Evolutionary conservation across 2,888 invertebrate genomes (phyloP), one percentile per base, ranked within the genome.

Genomic region (Theretra japonica): DNA sequence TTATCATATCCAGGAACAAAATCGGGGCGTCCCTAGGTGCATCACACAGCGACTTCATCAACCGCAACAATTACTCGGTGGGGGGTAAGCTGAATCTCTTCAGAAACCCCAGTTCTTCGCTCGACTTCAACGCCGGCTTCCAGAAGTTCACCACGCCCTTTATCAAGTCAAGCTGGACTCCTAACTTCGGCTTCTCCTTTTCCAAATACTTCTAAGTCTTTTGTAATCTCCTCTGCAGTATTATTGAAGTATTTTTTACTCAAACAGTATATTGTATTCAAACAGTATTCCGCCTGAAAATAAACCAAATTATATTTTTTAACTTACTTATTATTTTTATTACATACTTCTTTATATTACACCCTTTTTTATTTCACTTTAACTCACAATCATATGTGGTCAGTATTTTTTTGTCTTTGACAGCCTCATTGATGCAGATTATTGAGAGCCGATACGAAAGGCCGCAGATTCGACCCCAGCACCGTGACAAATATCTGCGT

Each of bases 41-140:
- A 0, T 80, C 85, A 0, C 85, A 80, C 50, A 87, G 87, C 0
- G 84, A 84, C 4, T 70, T 83, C 7, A 72, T 87, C 28, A 76
- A 87, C 68, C 77, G 82, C 56, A 88, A 86, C 0, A 86, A 87
- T 73, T 84, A 84, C 75, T 85, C 86, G 0, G 85, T 84, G 0
- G 79, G 57, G n/a, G 87, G 87, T 0, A 88, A 87, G 56, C 72
- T 87, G 65, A 88, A 88, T 75, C 71, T 88, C 85, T 84, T 76
- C 80, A 76, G 1, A 71, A 70, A 7, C 79, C 75, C 0, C 68
- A 74, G 41, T 41, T 76, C 78, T 0, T 86, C 88, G 1, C 69
- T 88, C n/a, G 88, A 88, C 78, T 82, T 88, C 58, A 86, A 80
- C 71, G 87, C 88, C 30, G 88, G 87, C 1, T 68, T 82, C 21